These are phyloP conservation scores for Sciaenops ocellatus DNA, from an alignment of 2,797 vertebrate genomes.

Conservation along the genomic window DNA sequence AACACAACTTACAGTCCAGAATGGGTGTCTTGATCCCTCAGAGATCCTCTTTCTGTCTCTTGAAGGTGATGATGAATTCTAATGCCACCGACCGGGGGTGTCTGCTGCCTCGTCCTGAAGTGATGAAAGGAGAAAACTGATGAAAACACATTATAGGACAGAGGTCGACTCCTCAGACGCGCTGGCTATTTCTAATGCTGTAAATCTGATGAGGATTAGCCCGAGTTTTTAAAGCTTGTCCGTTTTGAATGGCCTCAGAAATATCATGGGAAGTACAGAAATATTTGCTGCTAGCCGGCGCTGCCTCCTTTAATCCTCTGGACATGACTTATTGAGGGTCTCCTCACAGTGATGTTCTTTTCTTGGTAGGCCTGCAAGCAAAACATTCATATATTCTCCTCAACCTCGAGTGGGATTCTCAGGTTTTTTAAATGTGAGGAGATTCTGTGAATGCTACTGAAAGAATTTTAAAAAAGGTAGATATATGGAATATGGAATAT, in stretches of 20 bases:
- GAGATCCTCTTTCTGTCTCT: conserved; percentile 52
- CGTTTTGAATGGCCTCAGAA: conserved; percentile 64
- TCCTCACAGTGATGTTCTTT: conserved; percentile 52
- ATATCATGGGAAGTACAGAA: conserved; percentile 59
- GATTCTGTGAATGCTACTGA: conserved; percentile 41
- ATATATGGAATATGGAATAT: conserved; percentile 21
- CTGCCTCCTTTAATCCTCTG: conserved; percentile 65
- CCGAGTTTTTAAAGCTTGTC: conserved; percentile 57
- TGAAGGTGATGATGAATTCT: conserved; percentile 73
- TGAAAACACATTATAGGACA: conserved; percentile 43
- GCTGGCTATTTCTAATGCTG: conserved; percentile 52
- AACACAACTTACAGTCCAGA: conserved; percentile 74
- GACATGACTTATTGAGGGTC: conserved; percentile 65
- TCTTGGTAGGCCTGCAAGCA: conserved; percentile 41
- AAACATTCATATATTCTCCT: conserved; percentile 60
- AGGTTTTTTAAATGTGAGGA: conserved; percentile 58
- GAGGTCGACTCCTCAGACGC: conserved; percentile 45
- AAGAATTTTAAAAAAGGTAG: conserved; percentile 51
- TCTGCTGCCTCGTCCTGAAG: conserved; percentile 64
- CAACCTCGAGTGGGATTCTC: conserved; percentile 54
- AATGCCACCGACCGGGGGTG: conserved; percentile 40
- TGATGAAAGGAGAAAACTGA: conserved; percentile 46
- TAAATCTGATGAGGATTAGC: conserved; percentile 73
- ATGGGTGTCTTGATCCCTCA: conserved; percentile 61
- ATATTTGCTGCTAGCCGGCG: conserved; percentile 44